phyloP scores from a whole-genome alignment of 2,113 vertebrate genomes.

The Amblyornis subalaris region DNA sequence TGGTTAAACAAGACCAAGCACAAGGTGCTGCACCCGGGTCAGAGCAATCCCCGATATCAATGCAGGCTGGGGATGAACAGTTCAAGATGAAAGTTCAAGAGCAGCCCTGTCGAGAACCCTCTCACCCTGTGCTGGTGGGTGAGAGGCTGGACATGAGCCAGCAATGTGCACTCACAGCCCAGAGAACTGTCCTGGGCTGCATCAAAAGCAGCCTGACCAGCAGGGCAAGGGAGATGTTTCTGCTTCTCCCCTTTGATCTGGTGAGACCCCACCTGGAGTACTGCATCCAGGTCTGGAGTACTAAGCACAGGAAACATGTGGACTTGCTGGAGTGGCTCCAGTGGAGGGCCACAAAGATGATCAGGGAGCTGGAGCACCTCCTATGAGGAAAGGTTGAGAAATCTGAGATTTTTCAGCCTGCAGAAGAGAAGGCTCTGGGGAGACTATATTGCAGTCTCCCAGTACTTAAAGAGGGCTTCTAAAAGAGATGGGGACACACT shows the following conservation, averaged over 20 bases:
- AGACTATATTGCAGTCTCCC: not conserved
- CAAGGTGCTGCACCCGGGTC: not conserved
- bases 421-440: not conserved
- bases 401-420: not conserved
- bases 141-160: not conserved
- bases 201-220: not conserved
- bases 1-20: not conserved
- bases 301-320: not conserved
- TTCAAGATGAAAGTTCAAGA: rapidly evolving
- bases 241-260: not conserved
- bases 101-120: not conserved
- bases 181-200: not conserved
- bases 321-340: not conserved
- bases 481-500: not conserved
- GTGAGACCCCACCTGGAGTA: not conserved
- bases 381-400: not conserved
- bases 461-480: not conserved
- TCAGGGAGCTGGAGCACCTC: not conserved
- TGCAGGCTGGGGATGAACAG: not conserved
- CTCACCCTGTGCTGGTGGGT: too few species aligned
- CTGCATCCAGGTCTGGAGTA: not conserved
- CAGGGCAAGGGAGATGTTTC: not conserved
- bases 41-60: not conserved
- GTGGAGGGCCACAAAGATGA: not conserved
- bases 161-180: too few species aligned